Evolutionary conservation across 1,140 invertebrate genomes (phyloP), one percentile per base, ranked within the genome.

Genomic region (Trachymyrmex cornetzi): DNA sequence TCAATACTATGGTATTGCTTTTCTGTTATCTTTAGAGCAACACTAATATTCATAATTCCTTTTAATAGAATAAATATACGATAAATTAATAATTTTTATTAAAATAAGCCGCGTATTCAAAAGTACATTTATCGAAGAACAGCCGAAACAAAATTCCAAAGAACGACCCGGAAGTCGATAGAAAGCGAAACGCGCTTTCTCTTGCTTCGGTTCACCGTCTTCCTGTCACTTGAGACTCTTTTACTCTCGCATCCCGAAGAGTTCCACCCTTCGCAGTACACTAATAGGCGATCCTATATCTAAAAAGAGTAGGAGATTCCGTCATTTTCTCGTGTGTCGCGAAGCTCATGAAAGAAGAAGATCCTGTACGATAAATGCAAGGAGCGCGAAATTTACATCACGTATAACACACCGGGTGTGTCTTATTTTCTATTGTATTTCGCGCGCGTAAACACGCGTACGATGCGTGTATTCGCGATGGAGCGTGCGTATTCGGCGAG

Each of bases 211-310:
- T 9, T 5, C 44, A 38, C 19, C 63, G 55, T 88, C 87, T 92
- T 92, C 91, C 90, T 91, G 91, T 92, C 85, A 92, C 77, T 86
- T 50, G 90, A 92, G 87, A 92, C 77, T 84, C 75, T 87, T 90
- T 87, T 84, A 30, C 57, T 16, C 3, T 66, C 50, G 77, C 82
- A 11, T 87, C 55, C 74, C 71, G 53, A 87, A 77, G 87, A 69
- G 82, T 85, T 77, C 82, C 86, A 55, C 88, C 90, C 77, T 67
- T 84, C 64, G 44, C 53, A 71, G 61, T 34, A 48, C 71, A 55
- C 59, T 92, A 92, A 92, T 88, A 71, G 87, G 63, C 69, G 85
- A 91, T 92, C 85, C 77, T 88, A 79, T 64, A 77, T 69, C 69
- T 90, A 87, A 90, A 82, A 74, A 88, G 84, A 88, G 4, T 81